Evolutionary conservation across 2,888 invertebrate genomes (phyloP), one percentile per base, ranked within the genome.

Genomic region (Agrenia bidenticulata): DNA sequence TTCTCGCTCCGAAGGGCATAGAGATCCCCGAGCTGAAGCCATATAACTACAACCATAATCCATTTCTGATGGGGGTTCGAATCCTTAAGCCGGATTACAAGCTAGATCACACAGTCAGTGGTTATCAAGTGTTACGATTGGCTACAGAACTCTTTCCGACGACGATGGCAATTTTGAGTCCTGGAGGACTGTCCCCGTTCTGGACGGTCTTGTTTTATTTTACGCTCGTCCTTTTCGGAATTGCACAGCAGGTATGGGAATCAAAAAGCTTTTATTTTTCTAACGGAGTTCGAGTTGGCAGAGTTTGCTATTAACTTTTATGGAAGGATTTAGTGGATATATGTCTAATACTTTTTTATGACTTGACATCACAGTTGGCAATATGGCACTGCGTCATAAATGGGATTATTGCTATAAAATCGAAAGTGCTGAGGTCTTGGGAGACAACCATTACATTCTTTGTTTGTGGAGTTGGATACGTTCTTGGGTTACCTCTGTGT

Each of bases 381-480:
- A 88, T 94, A 78, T 94, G 94, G 94, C 92, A 93, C 78, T 91
- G 91, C 77, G 90, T 94, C 60, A 89, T 93, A 68, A 88, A 90
- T 21, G 91, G 92, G 1, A 85, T 94, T 58, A 86, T 92, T 85
- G 84, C 91, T 45, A 84, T 92, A 79, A 87, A 89, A 80, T 81
- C 87, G n/a, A 83, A 85, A 78, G 83, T 85, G 69, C 80, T 93
- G 73, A 85, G 86, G 75, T 83, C 87, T 0, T 90, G 90, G 89
- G 89, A 90, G 80, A 89, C 89, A 1, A 89, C 89, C 5, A 89
- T 91, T 67, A 90, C 90, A 0, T 90, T 91, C 79, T 86, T 90
- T 76, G 88, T 90, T 77, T 94, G 93, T 77, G 87, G 90, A 0
- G 86, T 89, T 65, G 93, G 90, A 7, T 86, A 93, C 66, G 84